Base-by-base conservation (phyloP, 2,797 vertebrate genomes). In the Babyrousa celebensis region DNA sequence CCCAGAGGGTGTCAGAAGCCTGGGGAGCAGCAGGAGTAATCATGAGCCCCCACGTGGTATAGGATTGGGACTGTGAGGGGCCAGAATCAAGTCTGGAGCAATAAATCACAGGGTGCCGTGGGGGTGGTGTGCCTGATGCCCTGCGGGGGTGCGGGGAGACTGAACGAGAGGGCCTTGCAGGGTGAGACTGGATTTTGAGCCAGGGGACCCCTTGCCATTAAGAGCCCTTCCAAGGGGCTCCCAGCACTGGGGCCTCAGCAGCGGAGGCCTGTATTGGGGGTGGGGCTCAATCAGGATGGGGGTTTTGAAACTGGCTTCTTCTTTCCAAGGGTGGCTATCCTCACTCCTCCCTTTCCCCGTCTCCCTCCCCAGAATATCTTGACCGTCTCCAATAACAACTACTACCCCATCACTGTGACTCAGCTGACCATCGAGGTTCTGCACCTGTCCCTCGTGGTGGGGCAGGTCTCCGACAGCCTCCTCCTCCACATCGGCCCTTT, bases 321-420 rank as follows among this genome's bases (percentile, higher is more conserved):
- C 58, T 40, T 85, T 83, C n/a, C 32, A 17, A 48, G 29, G 36
- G 32, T 23, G 32, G 14, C 43, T 25, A 3, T 70, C 23, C 5
- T 77, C 91, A 68, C 36, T 14, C 6, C 60, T 85, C 16, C 18
- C 29, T 83, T 43, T n/a, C 84, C 62, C 88, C 71, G 3, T 89
- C 52, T 87, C 71, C 80, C 17, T 96, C 68, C 88, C 65, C 96
- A 99, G 99, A 99, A 99, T 48, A 91, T 99, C 96, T 92, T 99
- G 95, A 99, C 99, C 95, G 95, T 99, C 98, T 99, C 98, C 98
- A 99, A 99, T 95, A 97, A 98, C 78, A 99, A 99, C 98, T 99
- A 99, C 97, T 99, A 99, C 71, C 96, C 98, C 0, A 98, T 99
- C 75, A 96, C 97, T 1, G 97, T 99, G 52, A 96, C 96, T 0